Evolutionary conservation across 2,888 invertebrate species (phyloP).

Genomic region (Orchesellides sinensis): DNA sequence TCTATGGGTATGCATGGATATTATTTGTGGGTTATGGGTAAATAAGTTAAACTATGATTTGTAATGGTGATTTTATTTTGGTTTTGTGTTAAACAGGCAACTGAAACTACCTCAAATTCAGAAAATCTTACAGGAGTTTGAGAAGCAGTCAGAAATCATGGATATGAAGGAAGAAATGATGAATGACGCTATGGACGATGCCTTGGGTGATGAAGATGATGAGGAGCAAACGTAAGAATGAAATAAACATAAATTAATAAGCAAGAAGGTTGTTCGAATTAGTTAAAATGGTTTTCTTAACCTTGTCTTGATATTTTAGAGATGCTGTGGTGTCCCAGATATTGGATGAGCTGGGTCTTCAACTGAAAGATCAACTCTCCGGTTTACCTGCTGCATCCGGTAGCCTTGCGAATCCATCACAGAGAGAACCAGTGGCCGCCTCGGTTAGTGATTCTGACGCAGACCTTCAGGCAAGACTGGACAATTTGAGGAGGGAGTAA

Average conservation of each 20-base stretch:
- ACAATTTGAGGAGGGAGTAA: conserved; percentile 93
- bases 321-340: conserved; percentile 97
- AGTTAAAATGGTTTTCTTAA: neutral
- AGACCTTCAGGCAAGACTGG: conserved; percentile 96
- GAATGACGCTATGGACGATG: conserved; percentile 99
- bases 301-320: conserved; percentile 78
- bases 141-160: conserved; percentile 99
- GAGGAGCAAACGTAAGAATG: conserved; percentile 95
- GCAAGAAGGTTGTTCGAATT: neutral
- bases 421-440: conserved; percentile 83
- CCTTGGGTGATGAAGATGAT: conserved; percentile 98
- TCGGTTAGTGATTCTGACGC: conserved; percentile 91
- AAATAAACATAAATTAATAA: too few species aligned
- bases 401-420: conserved; percentile 78
- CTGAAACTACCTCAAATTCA: conserved; percentile 99
- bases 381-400: conserved; percentile 87
- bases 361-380: conserved; percentile 93
- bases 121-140: conserved; percentile 97
- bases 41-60: conserved; percentile 4
- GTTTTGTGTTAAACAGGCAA: conserved; percentile 80
- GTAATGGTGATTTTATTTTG: too few species aligned
- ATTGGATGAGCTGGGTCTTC: conserved; percentile 97
- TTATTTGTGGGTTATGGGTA: too few species aligned
- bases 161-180: conserved; percentile 99
- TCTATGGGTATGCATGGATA: too few species aligned